A percentile compares a stretch with the other conserved stretches of the same genome.
These are phyloP conservation scores for Sceloporus tristichus DNA, from an alignment of 2,113 vertebrate species.

Conservation along the genomic window DNA sequence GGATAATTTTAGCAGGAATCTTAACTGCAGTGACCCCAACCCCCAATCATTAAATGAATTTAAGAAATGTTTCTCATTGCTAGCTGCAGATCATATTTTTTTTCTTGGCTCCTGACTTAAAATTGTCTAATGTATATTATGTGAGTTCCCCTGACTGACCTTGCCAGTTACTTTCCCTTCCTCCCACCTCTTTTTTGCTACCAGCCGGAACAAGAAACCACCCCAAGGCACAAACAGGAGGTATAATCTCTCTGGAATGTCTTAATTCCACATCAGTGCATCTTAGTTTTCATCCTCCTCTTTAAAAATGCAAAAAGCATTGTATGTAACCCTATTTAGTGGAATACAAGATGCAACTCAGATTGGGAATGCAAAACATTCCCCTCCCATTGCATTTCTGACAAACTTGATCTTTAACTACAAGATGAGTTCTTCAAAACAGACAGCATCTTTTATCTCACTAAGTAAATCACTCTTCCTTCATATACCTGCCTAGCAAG, in stretches of 20 bases:
- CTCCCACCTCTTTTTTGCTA: constrained; percentile 76
- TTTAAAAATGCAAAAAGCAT: constrained; percentile 51
- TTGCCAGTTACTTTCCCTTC: constrained; percentile 77
- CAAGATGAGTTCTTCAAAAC: constrained; percentile 26
- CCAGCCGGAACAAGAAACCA: constrained; percentile 95
- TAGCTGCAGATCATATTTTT: not conserved
- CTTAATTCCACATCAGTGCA: constrained; percentile 59
- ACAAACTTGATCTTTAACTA: constrained; percentile 33
- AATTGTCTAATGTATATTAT: constrained; percentile 52
- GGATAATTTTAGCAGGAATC: not conserved
- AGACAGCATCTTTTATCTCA: constrained; percentile 64
- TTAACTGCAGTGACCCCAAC: not conserved
- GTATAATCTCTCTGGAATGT: constrained; percentile 83
- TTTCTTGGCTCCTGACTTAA: constrained; percentile 22
- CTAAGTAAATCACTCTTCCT: constrained; percentile 52
- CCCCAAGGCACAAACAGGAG: constrained; percentile 97
- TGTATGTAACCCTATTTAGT: constrained; percentile 66
- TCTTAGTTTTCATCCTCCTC: constrained; percentile 53
- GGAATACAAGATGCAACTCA: constrained; percentile 69
- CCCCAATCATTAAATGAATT: not conserved
- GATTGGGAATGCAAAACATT: not conserved
- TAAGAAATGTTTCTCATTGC: not conserved
- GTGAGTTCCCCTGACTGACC: constrained; percentile 73
- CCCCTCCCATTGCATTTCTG: not conserved
- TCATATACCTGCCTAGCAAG: constrained; percentile 50